These are phyloP conservation scores for Lochmaea capreae DNA, from an alignment of 2,888 invertebrate species.

Conservation along the genomic window DNA sequence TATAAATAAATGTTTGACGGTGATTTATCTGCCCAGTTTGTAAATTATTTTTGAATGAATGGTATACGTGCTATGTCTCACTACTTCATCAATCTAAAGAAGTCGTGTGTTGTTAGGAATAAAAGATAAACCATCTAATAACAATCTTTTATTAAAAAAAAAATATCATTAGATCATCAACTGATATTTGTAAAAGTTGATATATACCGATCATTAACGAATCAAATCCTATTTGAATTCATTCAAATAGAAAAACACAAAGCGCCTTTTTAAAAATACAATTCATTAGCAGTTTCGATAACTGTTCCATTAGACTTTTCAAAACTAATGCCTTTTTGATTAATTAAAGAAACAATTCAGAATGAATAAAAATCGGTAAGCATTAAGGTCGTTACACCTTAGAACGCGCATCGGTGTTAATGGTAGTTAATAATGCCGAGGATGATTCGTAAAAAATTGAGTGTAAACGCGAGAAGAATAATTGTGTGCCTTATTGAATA, in stretches of 20 bases:
- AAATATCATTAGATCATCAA: slow-evolving; percentile 1
- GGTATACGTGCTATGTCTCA: neutral
- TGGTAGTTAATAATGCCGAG: slow-evolving; percentile 12
- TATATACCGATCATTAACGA: slow-evolving; percentile 8
- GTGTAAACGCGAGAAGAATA: slow-evolving; percentile 6
- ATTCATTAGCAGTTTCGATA: slow-evolving; percentile 11
- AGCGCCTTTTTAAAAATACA: neutral
- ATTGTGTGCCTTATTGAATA: slow-evolving; percentile 17
- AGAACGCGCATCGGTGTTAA: slow-evolving; percentile 12
- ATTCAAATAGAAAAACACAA: neutral
- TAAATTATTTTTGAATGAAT: too few species aligned
- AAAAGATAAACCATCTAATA: neutral
- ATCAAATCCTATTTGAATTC: neutral
- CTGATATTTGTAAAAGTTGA: slow-evolving; percentile 10
- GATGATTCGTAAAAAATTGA: slow-evolving; percentile 15
- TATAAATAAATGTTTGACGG: too few species aligned
- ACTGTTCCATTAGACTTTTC: slow-evolving; percentile 2
- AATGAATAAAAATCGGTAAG: slow-evolving; percentile 8
- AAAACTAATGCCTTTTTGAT: slow-evolving; percentile 21
- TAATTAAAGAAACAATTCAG: slow-evolving; percentile 14
- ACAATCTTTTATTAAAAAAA: neutral
- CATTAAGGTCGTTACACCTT: slow-evolving; percentile 18
- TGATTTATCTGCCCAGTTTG: too few species aligned
- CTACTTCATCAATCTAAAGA: neutral
- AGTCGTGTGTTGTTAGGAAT: neutral